These are phyloP conservation scores for Istiophorus platypterus DNA, from an alignment of 2,113 vertebrate genomes.

Conservation along the genomic window DNA sequence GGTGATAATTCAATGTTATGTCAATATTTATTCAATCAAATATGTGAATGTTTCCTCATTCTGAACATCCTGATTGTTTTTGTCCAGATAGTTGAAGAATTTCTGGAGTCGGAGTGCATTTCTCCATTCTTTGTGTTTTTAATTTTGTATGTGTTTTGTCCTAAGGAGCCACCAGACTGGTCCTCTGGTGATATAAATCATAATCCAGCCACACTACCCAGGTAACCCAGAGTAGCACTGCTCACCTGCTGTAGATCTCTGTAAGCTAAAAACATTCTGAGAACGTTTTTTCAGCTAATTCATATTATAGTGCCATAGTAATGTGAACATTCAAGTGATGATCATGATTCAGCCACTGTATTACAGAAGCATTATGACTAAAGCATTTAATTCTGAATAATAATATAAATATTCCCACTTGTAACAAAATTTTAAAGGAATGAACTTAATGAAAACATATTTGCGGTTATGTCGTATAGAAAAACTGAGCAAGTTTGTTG, in stretches of 20 bases:
- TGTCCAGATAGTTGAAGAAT: background rate
- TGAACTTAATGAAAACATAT: too few species aligned
- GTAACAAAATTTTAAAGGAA: background rate
- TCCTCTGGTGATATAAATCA: background rate
- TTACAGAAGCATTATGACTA: too few species aligned
- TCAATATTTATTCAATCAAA: too few species aligned
- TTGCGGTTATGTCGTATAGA: too few species aligned
- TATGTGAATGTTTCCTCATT: too few species aligned
- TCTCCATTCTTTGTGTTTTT: background rate
- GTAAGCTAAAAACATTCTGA: too few species aligned
- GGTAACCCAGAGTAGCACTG: background rate
- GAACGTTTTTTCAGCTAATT: background rate
- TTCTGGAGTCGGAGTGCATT: background rate
- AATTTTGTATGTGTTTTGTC: background rate
- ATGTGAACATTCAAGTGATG: background rate
- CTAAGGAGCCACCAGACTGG: background rate
- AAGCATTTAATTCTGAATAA: too few species aligned
- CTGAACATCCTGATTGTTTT: too few species aligned
- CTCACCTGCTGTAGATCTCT: background rate
- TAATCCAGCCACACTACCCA: background rate
- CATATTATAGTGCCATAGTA: background rate
- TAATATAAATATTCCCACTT: too few species aligned
- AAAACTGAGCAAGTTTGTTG: background rate
- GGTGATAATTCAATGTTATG: too few species aligned
- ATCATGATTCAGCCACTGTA: background rate